phyloP scores from a whole-genome alignment of 2,113 vertebrate species.

The Seriola dumerili region DNA sequence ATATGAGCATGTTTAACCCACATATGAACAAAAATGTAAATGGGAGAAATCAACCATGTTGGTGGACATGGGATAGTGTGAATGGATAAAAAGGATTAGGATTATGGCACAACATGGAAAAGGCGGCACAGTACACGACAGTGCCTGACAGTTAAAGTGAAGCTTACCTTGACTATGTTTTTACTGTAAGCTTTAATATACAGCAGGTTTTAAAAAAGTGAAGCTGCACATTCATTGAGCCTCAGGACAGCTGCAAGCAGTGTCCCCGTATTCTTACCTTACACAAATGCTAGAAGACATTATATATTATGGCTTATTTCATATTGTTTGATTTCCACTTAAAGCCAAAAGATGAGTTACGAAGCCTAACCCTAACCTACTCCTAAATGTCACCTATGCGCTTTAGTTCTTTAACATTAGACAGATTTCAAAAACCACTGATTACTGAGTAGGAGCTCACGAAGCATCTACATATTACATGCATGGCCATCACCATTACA shows the following conservation, averaged over 20 bases:
- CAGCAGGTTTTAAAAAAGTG: constrained; percentile 12
- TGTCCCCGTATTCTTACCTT: background rate
- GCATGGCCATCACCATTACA: constrained; percentile 6
- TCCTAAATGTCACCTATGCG: too few species aligned
- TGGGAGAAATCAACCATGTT: constrained; percentile 16
- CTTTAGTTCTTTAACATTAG: too few species aligned
- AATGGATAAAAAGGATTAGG: constrained; percentile 44
- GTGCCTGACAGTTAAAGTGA: constrained; percentile 16
- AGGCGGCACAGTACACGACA: constrained; percentile 26
- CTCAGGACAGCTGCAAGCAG: background rate
- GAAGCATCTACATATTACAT: background rate
- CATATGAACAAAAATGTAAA: constrained; percentile 17
- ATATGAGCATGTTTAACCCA: background rate
- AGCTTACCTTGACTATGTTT: constrained; percentile 10
- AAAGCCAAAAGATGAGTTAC: background rate
- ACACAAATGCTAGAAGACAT: background rate
- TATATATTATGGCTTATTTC: background rate
- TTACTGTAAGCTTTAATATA: constrained; percentile 17
- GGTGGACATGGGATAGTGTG: constrained; percentile 3
- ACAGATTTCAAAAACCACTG: constrained; percentile 17
- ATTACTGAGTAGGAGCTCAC: constrained; percentile 38
- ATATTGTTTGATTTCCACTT: background rate
- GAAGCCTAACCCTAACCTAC: too few species aligned
- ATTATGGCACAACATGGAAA: constrained; percentile 41
- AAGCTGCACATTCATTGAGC: constrained; percentile 3